These are phyloP conservation scores for Palythoa caribaeorum DNA, from an alignment of 92 coral and sea anemone species.

Conservation along the genomic window DNA sequence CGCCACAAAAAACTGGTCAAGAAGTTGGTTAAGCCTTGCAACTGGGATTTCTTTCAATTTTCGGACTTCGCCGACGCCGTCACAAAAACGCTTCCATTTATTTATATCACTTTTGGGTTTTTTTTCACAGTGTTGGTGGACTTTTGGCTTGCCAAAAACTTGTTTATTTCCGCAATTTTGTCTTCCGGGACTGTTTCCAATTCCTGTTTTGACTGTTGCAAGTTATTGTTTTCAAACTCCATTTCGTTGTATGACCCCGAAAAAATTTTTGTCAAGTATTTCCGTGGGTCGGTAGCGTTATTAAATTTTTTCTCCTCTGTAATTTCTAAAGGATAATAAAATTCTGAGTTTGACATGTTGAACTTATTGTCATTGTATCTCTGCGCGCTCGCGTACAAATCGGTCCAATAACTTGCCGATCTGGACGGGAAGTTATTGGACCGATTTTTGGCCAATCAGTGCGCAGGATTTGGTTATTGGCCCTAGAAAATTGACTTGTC, in stretches of 20 bases:
- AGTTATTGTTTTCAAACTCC: not conserved
- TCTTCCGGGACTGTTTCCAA: slow-evolving; percentile 3
- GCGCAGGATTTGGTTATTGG: too few species aligned
- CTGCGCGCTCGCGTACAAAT: too few species aligned
- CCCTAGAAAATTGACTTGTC: too few species aligned
- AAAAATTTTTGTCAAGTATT: not conserved
- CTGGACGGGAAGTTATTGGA: too few species aligned
- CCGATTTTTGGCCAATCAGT: too few species aligned
- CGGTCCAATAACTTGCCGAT: too few species aligned
- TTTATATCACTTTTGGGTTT: not conserved
- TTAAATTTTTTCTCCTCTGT: not conserved
- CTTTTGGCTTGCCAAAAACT: slow-evolving; percentile 42
- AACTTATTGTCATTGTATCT: too few species aligned
- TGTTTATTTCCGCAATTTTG: slow-evolving; percentile 16
- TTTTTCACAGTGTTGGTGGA: slow-evolving; percentile 41
- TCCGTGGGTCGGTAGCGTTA: slow-evolving; percentile 24
- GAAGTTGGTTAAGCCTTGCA: slow-evolving; percentile 10
- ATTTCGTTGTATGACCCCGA: not conserved
- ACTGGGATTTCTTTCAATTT: slow-evolving; percentile 2
- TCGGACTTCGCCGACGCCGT: slow-evolving; percentile 23
- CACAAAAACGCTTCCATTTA: slow-evolving; percentile 34
- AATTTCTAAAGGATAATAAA: slow-evolving; percentile 12
- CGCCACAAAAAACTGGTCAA: slow-evolving; percentile 37
- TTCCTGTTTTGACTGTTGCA: not conserved
- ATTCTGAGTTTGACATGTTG: not conserved